Evolutionary conservation across 92 coral and sea anemone genomes (phyloP), one percentile per base, ranked within the genome.

Genomic region (Virgularia gustaviana): DNA sequence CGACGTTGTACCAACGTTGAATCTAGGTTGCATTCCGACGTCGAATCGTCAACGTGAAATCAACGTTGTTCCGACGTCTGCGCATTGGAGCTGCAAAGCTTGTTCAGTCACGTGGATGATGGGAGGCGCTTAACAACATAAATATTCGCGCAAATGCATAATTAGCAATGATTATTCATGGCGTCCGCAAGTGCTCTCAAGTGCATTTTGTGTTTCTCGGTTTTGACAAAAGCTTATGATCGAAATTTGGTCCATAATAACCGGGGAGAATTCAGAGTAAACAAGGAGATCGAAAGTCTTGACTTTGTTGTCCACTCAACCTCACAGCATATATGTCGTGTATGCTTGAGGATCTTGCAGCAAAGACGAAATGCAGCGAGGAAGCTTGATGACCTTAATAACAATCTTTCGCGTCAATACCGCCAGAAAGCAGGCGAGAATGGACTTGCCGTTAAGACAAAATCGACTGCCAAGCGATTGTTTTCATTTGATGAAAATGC

Each of bases 161-260:
- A n/a, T n/a, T n/a, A n/a, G n/a, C n/a, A n/a, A n/a, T n/a, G n/a
- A 59, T 31, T 59, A 59, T 59, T 59, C 42, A 59, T 59, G 65
- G 65, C 65, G 65, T 32, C 65, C 9, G 1, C 36, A 32, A n/a
- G n/a, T n/a, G n/a, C n/a, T n/a, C n/a, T n/a, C n/a, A 1, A 1
- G 43, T 59, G 65, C 65, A 25, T 59, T 45, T 25, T 65, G 18
- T 65, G 55, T 41, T 65, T 65, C n/a, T 28, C 38, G 3, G 3
- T 5, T 18, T 42, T 65, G 49, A 5, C 35, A 7, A 65, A 65
- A 65, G 57, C 36, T 42, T 28, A 11, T 24, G 57, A 44, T 65
- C 13, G 38, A 44, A 42, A 65, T 41, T 65, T 28, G 27, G 73
- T 45, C 7, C n/a, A 37, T 37, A 63, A 41, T 63, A 63, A 63